These are phyloP conservation scores for Matsumyia berberina DNA, from an alignment of 2,888 invertebrate genomes.

Conservation along the genomic window DNA sequence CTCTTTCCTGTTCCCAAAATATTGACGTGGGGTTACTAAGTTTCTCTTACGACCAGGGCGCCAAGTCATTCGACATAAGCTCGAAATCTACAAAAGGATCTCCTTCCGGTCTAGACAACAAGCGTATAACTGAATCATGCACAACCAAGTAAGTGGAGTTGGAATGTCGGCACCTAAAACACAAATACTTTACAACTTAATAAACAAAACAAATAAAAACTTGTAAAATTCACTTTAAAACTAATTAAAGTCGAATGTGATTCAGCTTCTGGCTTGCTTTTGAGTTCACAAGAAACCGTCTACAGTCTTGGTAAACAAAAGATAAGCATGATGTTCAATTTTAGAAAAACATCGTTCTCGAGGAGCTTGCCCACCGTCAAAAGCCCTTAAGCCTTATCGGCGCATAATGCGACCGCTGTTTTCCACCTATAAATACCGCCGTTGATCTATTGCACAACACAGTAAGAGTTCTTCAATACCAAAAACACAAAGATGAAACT, in stretches of 20 bases:
- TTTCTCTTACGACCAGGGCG: too few relatives aligned
- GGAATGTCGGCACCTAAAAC: too few relatives aligned
- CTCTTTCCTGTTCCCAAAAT: too few relatives aligned
- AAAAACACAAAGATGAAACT: constrained; percentile 34
- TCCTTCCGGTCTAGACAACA: too few relatives aligned
- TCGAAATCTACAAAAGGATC: too few relatives aligned
- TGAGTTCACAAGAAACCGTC: not conserved
- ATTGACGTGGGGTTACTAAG: too few relatives aligned
- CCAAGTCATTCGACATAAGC: too few relatives aligned
- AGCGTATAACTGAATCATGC: too few relatives aligned
- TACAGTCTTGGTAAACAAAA: not conserved
- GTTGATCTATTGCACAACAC: not conserved
- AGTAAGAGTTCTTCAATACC: not conserved
- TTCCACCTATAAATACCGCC: constrained; percentile 23
- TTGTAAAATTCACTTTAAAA: not conserved
- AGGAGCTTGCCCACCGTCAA: not conserved
- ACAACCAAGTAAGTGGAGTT: too few relatives aligned
- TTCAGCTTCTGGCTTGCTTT: not conserved
- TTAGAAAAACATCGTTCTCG: not conserved
- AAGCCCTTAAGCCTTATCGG: constrained; percentile 26
- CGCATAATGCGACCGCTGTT: not conserved
- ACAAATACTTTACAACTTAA: not conserved
- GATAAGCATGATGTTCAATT: constrained; percentile 13
- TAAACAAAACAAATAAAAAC: not conserved
- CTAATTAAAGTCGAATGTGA: constrained; percentile 22